phyloP scores from a whole-genome alignment of 2,888 invertebrate species.

The Griposia aprilina region DNA sequence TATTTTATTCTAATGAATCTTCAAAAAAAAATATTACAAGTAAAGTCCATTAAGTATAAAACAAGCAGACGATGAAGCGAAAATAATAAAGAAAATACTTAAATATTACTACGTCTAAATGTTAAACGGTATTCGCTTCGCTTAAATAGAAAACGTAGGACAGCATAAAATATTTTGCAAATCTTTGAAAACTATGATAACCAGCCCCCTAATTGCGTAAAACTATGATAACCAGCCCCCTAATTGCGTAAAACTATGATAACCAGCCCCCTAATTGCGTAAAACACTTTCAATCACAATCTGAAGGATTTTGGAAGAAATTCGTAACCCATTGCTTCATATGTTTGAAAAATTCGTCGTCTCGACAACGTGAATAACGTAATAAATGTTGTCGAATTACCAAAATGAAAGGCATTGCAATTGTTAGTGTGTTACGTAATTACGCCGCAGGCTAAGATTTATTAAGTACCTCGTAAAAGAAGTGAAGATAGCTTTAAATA shows the following conservation, averaged over 20 bases:
- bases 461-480: conserved; percentile 6
- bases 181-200: background rate
- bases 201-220: background rate
- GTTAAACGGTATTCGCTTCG: background rate
- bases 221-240: background rate
- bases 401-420: too few species aligned
- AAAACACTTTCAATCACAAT: background rate
- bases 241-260: background rate
- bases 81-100: background rate
- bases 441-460: background rate
- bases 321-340: too few species aligned
- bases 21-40: background rate
- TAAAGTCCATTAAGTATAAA: background rate
- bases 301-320: too few species aligned
- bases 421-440: background rate
- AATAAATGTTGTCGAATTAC: too few species aligned
- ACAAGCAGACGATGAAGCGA: background rate
- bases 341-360: too few species aligned
- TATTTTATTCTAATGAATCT: background rate
- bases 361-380: too few species aligned
- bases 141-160: background rate
- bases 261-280: background rate
- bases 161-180: background rate
- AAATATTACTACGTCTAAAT: background rate
- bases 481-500: conserved; percentile 39